Evolutionary conservation across 2,113 vertebrate species (phyloP).

Genomic region (Podilymbus podiceps): DNA sequence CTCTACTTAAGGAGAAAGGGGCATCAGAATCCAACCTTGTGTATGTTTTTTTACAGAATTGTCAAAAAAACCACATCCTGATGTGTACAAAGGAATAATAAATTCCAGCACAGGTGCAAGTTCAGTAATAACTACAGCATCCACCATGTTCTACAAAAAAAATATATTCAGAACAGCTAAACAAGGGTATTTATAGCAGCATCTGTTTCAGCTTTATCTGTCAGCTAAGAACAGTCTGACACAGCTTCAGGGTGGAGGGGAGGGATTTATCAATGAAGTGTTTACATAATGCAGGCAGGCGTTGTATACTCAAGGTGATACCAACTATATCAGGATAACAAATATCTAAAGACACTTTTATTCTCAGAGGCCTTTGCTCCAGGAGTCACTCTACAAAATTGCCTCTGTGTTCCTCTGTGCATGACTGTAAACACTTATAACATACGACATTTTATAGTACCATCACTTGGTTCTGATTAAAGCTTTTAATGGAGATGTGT

Average conservation of each 20-base stretch:
- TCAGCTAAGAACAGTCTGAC: slow-evolving; percentile 45
- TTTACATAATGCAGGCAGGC: slow-evolving; percentile 67
- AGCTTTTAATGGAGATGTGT: not conserved
- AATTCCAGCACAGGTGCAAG: slow-evolving; percentile 29
- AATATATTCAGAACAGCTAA: slow-evolving; percentile 27
- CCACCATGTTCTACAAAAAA: slow-evolving; percentile 57
- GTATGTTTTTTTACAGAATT: not conserved
- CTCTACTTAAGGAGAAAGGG: not conserved
- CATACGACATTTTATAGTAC: not conserved
- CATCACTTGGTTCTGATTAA: not conserved
- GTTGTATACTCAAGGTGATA: slow-evolving; percentile 58
- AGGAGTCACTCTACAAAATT: slow-evolving; percentile 55
- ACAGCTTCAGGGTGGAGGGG: slow-evolving; percentile 38
- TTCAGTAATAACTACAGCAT: slow-evolving; percentile 5
- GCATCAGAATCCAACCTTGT: not conserved
- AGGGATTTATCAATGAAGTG: slow-evolving; percentile 62
- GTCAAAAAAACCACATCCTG: not conserved
- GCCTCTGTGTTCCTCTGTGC: slow-evolving; percentile 13
- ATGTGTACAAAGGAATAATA: not conserved
- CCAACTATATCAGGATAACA: slow-evolving; percentile 52
- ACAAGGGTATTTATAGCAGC: slow-evolving; percentile 67
- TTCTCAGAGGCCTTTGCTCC: slow-evolving; percentile 61
- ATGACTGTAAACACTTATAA: not conserved
- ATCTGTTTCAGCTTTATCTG: slow-evolving; percentile 66
- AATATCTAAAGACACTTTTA: slow-evolving; percentile 57